These are phyloP conservation scores for Corbicula japonica DNA, from an alignment of 2,888 invertebrate species.

Conservation along the genomic window DNA sequence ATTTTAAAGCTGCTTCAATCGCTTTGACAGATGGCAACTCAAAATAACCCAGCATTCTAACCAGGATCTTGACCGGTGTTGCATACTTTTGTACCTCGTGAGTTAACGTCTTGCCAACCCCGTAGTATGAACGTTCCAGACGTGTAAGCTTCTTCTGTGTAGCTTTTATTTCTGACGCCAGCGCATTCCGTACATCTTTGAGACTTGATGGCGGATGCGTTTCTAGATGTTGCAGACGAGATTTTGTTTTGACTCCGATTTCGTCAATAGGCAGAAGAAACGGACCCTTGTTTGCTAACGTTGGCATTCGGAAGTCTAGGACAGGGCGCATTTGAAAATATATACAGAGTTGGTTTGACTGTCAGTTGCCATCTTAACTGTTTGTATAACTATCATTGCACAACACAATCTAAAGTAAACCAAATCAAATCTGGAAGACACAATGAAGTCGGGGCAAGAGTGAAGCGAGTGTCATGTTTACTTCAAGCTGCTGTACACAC, in stretches of 20 bases:
- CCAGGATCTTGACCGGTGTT: constrained; percentile 72
- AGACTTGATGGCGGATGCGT: constrained; percentile 72
- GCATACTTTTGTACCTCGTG: constrained; percentile 76
- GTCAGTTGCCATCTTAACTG: too few species aligned
- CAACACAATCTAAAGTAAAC: too few species aligned
- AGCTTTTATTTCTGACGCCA: constrained; percentile 70
- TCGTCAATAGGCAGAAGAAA: constrained; percentile 70
- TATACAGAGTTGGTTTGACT: too few species aligned
- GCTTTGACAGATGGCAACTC: constrained; percentile 73
- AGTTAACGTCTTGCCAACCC: constrained; percentile 71
- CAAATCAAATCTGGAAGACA: too few species aligned
- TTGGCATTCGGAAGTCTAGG: constrained; percentile 80
- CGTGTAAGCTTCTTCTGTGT: constrained; percentile 71
- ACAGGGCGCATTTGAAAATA: constrained; percentile 76
- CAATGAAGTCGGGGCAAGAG: too few species aligned
- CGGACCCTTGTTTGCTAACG: constrained; percentile 74
- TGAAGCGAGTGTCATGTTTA: too few species aligned
- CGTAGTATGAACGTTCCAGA: constrained; percentile 81
- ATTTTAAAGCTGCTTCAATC: constrained; percentile 76
- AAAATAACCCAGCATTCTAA: constrained; percentile 73
- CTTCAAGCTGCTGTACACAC: too few species aligned
- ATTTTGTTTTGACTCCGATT: constrained; percentile 56
- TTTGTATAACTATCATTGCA: too few species aligned
- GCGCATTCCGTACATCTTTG: constrained; percentile 71
- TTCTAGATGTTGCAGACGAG: constrained; percentile 65